Base-by-base conservation (phyloP, 1,140 invertebrate genomes). In the Cecropterus lyciades region DNA sequence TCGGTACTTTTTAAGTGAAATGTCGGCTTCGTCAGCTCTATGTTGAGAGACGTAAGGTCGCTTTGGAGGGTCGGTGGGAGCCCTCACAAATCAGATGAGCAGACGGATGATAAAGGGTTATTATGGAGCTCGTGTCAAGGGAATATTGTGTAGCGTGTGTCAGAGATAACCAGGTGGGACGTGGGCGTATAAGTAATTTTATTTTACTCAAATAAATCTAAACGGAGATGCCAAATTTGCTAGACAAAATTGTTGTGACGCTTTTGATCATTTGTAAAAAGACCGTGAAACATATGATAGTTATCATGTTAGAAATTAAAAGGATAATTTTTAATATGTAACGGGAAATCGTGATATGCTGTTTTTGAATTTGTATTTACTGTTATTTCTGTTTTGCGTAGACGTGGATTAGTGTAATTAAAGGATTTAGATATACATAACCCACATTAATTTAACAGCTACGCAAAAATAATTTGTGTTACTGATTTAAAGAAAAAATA, bases 21-120 rank as follows among this genome's bases (percentile, higher is more conserved):
- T 17, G 45, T 51, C 55, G 51, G 46, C 51, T 63, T 37, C 49
- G 30, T 49, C 40, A 57, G 55, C 72, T 59, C 69, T 76, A 60
- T 45, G 8, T 7, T 13, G 13, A 52, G 46, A 11, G 46, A 27
- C 52, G 33, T 63, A 66, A 65, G 59, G 59, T 70, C 30, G 16
- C 33, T 62, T 17, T 65, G 11, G 40, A n/a, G 63, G 33, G 16
- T 0, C 27, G 33, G 16, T 0, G 37, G 33, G 68, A 77, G 69
- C 79, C 79, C 79, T 77, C 79, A 67, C 77, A 79, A 73, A 81
- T 77, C 77, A 59, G 68, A 78, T 65, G 59, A 60, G 48, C 53
- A 70, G 63, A 62, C 53, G 63, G 63, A 75, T 69, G 73, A 76
- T 77, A 76, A 79, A 77, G 79, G 79, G 81, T 80, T 84, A 78